A percentile compares a stretch with the other conserved stretches of the same genome.
Conservation (phyloP, 2,797 vertebrate species). For the Crenichthys baileyi region DNA sequence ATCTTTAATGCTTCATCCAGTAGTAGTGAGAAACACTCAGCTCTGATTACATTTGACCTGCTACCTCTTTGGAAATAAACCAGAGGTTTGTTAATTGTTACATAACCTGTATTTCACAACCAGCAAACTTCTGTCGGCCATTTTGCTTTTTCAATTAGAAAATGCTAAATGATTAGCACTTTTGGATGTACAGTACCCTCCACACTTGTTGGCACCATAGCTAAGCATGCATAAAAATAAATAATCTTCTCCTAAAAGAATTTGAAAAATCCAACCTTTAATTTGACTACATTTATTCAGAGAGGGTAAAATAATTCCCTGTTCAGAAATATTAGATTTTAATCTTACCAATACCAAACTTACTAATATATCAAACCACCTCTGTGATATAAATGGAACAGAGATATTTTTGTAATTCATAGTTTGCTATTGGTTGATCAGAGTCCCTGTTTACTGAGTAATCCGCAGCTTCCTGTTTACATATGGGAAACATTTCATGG, state of each 20-base stretch:
- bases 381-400: too few species aligned
- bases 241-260: neutral
- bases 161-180: constrained; percentile 51
- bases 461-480: neutral
- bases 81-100: constrained; percentile 68
- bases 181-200: constrained; percentile 9
- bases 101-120: constrained; percentile 72
- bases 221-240: neutral
- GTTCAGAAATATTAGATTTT: neutral
- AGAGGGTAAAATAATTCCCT: neutral
- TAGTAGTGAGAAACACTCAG: constrained; percentile 58
- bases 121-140: constrained; percentile 54
- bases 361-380: neutral
- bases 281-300: neutral
- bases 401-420: neutral
- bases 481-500: neutral
- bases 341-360: neutral
- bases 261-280: neutral
- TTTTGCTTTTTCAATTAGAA: constrained; percentile 64
- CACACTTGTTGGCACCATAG: neutral
- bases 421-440: neutral
- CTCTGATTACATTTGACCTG: constrained; percentile 56
- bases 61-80: constrained; percentile 61
- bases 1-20: constrained; percentile 60
- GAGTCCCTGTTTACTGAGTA: neutral